phyloP scores from a whole-genome alignment of 2,888 invertebrate genomes.

The Blastobasis lacticolella region DNA sequence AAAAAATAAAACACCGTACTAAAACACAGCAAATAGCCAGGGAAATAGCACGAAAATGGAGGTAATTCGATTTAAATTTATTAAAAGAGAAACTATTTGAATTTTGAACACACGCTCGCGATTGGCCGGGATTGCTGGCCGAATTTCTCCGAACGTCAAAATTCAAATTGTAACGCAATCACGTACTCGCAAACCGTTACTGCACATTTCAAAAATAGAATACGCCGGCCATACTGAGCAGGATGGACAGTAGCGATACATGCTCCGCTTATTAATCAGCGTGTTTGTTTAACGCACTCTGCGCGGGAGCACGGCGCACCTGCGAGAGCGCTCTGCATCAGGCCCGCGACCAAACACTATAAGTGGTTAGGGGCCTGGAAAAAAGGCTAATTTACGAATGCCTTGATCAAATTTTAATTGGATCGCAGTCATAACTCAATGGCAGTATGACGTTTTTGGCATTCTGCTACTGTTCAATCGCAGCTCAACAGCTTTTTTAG shows the following conservation, averaged over 20 bases:
- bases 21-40: too few species aligned
- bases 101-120: conserved; percentile 25
- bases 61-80: conserved; percentile 39
- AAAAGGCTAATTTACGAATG: too few species aligned
- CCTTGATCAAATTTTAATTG: too few species aligned
- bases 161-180: conserved; percentile 64
- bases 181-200: conserved; percentile 65
- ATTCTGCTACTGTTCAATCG: too few species aligned
- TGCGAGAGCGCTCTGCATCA: too few species aligned
- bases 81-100: conserved; percentile 62
- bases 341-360: too few species aligned
- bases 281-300: conserved; percentile 45
- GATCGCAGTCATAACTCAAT: too few species aligned
- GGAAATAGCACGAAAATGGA: conserved; percentile 12
- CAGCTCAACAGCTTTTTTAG: too few species aligned
- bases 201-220: conserved; percentile 73
- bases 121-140: conserved; percentile 43
- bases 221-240: conserved; percentile 68
- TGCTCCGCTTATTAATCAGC: conserved; percentile 64
- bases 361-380: too few species aligned
- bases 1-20: too few species aligned
- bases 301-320: too few species aligned
- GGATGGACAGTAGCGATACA: conserved; percentile 55
- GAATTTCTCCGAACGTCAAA: conserved; percentile 69
- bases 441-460: too few species aligned